phyloP scores from a whole-genome alignment of 2,797 vertebrate species.

The Spizella passerina region DNA sequence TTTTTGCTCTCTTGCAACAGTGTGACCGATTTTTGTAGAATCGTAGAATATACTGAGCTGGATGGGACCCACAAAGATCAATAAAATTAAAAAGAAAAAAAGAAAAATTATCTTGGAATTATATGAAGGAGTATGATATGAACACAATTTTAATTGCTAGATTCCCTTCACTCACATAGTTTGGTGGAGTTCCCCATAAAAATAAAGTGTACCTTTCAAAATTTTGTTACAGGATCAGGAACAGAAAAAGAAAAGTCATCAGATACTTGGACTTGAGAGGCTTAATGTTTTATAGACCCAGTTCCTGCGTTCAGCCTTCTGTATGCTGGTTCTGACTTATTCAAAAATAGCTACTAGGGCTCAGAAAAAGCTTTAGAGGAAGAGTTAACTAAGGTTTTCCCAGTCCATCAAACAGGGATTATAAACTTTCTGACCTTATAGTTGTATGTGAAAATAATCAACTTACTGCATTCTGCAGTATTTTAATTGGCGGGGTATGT shows the following conservation, averaged over 20 bases:
- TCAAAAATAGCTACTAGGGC: not conserved
- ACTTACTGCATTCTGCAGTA: not conserved
- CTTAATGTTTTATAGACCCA: not conserved
- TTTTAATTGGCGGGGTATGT: not conserved
- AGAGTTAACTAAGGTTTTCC: not conserved
- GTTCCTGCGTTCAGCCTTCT: rapidly evolving
- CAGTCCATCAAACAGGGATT: not conserved
- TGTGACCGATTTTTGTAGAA: not conserved
- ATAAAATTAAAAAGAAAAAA: no score
- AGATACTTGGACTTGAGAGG: not conserved
- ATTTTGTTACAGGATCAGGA: not conserved
- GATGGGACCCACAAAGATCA: not conserved
- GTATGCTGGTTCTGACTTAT: not conserved
- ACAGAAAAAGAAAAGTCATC: not conserved
- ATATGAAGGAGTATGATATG: not conserved
- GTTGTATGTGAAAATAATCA: not conserved
- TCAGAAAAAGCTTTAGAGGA: not conserved
- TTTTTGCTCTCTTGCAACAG: not conserved
- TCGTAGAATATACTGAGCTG: not conserved
- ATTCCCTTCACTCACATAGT: rapidly evolving
- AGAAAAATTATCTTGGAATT: not conserved
- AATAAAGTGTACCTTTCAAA: not conserved
- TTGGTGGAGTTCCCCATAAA: not conserved
- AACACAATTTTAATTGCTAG: not conserved
- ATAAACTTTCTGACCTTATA: not conserved